phyloP scores from a whole-genome alignment of 2,797 vertebrate species.

The Arrhamphus sclerolepis region DNA sequence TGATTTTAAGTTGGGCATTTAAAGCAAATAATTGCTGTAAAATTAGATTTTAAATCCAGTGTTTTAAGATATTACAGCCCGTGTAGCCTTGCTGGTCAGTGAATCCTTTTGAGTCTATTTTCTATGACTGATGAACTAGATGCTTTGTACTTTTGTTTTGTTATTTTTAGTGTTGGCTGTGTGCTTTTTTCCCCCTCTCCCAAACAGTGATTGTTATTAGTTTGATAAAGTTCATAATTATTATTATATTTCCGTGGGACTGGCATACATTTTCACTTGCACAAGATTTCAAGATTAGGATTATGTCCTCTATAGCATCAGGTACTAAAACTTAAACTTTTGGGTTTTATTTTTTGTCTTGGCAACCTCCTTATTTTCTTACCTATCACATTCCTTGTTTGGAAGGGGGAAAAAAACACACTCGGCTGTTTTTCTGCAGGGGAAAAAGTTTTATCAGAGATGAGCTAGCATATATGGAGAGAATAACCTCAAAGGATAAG shows the following conservation, averaged over 20 bases:
- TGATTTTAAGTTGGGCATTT: constrained; percentile 60
- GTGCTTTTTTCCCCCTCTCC: constrained; percentile 33
- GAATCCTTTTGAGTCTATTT: constrained; percentile 54
- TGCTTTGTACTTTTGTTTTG: constrained; percentile 73
- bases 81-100: constrained; percentile 76
- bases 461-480: constrained; percentile 64
- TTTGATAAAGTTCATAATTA: constrained; percentile 47
- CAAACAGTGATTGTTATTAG: constrained; percentile 38
- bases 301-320: constrained; percentile 46
- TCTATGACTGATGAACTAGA: constrained; percentile 76
- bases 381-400: constrained; percentile 38
- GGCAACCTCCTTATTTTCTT: constrained; percentile 32
- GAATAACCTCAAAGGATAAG: constrained; percentile 69
- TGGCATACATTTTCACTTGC: constrained; percentile 36
- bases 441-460: constrained; percentile 67
- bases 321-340: constrained; percentile 71
- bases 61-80: constrained; percentile 57
- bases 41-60: constrained; percentile 18
- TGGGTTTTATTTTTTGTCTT: constrained; percentile 56
- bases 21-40: constrained; percentile 30
- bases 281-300: constrained; percentile 34
- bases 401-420: constrained; percentile 48
- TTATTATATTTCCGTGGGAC: constrained; percentile 71
- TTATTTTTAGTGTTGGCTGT: constrained; percentile 78
- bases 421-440: constrained; percentile 78